Conservation (phyloP, 1,140 invertebrate genomes). For the Brachionus koreanus region DNA sequence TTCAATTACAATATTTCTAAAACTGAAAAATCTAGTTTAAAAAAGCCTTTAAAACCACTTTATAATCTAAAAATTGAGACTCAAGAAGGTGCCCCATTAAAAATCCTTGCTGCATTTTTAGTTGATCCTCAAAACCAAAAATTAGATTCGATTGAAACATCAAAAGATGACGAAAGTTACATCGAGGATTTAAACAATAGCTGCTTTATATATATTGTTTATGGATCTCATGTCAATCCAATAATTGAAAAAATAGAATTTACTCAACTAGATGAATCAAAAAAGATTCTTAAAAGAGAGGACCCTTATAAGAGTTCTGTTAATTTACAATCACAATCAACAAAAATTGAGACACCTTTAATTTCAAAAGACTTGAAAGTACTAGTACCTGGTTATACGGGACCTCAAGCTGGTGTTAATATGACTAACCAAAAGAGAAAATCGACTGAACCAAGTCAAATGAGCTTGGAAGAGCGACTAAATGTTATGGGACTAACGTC, state of each 20-base stretch:
- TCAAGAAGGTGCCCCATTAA: slow-evolving; percentile 7
- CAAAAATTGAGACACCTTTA: slow-evolving; percentile 51
- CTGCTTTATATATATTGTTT: slow-evolving; percentile 48
- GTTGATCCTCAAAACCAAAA: slow-evolving; percentile 16
- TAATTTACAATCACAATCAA: slow-evolving; percentile 44
- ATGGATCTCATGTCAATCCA: slow-evolving; percentile 53
- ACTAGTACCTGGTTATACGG: slow-evolving; percentile 51
- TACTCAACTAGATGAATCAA: slow-evolving; percentile 45
- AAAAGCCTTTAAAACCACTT: slow-evolving; percentile 7
- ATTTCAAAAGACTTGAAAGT: slow-evolving; percentile 51
- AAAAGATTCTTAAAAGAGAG: slow-evolving; percentile 49
- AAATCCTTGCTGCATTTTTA: slow-evolving; percentile 21
- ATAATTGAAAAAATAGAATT: slow-evolving; percentile 54
- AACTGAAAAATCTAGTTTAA: background rate
- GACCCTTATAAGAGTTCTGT: slow-evolving; percentile 46
- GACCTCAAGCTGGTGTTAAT: slow-evolving; percentile 48
- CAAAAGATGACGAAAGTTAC: background rate
- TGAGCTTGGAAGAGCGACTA: slow-evolving; percentile 54
- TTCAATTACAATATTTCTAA: background rate
- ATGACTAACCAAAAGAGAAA: slow-evolving; percentile 47
- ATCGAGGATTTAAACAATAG: background rate
- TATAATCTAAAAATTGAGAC: slow-evolving; percentile 16
- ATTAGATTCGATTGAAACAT: slow-evolving; percentile 68
- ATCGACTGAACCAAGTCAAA: slow-evolving; percentile 45
- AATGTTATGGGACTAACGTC: slow-evolving; percentile 51